Base-by-base conservation (phyloP, 2,113 vertebrate genomes). In the Protomyctophum bolini region DNA sequence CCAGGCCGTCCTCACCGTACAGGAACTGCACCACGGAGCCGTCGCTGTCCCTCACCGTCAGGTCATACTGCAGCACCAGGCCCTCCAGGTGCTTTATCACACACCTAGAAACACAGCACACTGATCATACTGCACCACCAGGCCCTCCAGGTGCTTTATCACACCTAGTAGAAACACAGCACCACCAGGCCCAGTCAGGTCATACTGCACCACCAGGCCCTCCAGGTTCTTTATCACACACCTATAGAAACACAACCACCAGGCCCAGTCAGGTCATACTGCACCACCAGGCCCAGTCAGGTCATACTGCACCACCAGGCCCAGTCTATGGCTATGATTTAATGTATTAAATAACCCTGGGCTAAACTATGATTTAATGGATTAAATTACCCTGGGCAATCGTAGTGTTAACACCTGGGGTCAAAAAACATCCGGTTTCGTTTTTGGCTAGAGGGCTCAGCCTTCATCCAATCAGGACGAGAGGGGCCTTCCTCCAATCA, bases 11-110 rank as follows among this genome's bases (percentile, higher is more conserved):
- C 78, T 99, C 97, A 8, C 98, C 98, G 0, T 99, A 99, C 0
- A 99, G 92, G 84, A 99, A 99, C 92, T 99, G 98, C 12, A 99
- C 92, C 80, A 99, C 94, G 0, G 96, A 98, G 72, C 97, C 97
- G 0, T 99, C 98, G 0, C 97, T 99, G 83, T 99, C 98, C 0
- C 97, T 92, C 47, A 99, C 97, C 0, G 95, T 98, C 79, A 98
- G 91, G 70, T 99, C 98, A 1, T 99, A 99, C 85, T 98, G 97
- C 29, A 99, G 95, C 0, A 99, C 96, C 86, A 99, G 87, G 1
- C 97, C 97, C 82, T 99, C 97, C 83, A 99, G 87, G 81, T 99
- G 98, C 66, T 99, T 99, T 71, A 99, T 95, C 70, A 97, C 86
- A 64, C 95, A 97, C 74, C 95, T 96, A 66, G 21, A 21, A 21